These are phyloP conservation scores for Psophia crepitans DNA, from an alignment of 2,113 vertebrate species.

Conservation along the genomic window DNA sequence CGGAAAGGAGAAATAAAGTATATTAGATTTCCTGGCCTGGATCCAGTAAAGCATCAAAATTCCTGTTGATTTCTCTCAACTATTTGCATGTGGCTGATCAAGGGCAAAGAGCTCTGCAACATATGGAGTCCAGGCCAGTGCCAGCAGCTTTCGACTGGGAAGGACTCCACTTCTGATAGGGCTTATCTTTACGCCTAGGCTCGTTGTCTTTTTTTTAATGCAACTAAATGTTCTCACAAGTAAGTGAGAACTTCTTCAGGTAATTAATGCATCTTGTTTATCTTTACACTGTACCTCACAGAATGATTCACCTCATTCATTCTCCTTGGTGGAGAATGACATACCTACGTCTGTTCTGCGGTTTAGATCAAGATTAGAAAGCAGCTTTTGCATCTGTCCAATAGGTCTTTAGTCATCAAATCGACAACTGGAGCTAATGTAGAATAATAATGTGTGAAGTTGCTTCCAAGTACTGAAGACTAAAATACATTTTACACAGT, in stretches of 20 bases:
- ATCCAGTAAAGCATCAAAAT: background rate
- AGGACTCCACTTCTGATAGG: background rate
- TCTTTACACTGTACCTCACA: background rate
- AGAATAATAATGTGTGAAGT: constrained; percentile 69
- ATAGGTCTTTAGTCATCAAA: constrained; percentile 65
- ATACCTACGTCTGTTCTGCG: background rate
- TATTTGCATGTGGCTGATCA: background rate
- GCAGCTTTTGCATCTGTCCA: constrained; percentile 69
- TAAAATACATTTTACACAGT: constrained; percentile 52
- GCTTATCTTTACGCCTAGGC: background rate
- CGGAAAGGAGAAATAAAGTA: background rate
- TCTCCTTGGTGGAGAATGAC: constrained; percentile 1
- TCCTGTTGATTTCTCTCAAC: background rate
- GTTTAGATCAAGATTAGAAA: constrained; percentile 70
- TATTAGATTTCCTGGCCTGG: background rate
- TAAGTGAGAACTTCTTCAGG: constrained; percentile 11
- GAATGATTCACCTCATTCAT: constrained; percentile 14
- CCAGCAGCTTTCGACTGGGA: background rate
- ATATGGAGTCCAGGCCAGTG: background rate
- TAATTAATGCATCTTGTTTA: constrained; percentile 33
- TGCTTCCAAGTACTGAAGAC: constrained; percentile 48
- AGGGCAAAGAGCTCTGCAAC: background rate
- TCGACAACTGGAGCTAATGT: constrained; percentile 69
- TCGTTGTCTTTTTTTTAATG: background rate
- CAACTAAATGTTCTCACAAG: background rate